phyloP scores from a whole-genome alignment of 2,797 vertebrate species.

The Lates japonicus region DNA sequence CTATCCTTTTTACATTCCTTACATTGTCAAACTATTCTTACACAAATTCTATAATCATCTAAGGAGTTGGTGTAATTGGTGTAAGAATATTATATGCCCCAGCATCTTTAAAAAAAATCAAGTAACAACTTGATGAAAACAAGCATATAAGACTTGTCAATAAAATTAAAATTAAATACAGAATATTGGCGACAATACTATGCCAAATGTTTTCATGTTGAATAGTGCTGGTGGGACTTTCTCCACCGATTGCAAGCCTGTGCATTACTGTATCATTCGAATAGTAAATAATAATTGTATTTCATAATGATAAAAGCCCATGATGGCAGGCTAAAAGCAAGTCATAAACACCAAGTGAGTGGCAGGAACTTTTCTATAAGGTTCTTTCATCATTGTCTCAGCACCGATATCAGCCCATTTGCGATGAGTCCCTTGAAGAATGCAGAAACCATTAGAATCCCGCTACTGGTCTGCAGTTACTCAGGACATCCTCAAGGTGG shows the following conservation, averaged over 20 bases:
- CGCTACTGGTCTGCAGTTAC: slow-evolving; percentile 81
- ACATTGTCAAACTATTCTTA: slow-evolving; percentile 71
- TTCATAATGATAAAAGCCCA: slow-evolving; percentile 59
- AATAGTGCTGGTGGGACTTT: slow-evolving; percentile 71
- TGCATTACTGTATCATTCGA: slow-evolving; percentile 63
- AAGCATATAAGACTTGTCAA: slow-evolving; percentile 80
- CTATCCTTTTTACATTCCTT: slow-evolving; percentile 76
- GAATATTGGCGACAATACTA: slow-evolving; percentile 62
- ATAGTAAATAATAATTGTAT: slow-evolving; percentile 62
- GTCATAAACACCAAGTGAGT: slow-evolving; percentile 52
- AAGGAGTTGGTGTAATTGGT: slow-evolving; percentile 63
- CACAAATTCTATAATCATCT: slow-evolving; percentile 63
- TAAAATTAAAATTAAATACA: slow-evolving; percentile 85
- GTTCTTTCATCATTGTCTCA: slow-evolving; percentile 65
- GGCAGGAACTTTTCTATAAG: slow-evolving; percentile 61
- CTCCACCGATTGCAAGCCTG: slow-evolving; percentile 66
- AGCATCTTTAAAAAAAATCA: slow-evolving; percentile 64
- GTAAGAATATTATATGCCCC: slow-evolving; percentile 68
- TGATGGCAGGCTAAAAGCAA: slow-evolving; percentile 46
- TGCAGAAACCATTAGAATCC: slow-evolving; percentile 82
- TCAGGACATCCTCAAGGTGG: slow-evolving; percentile 70
- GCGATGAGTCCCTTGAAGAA: slow-evolving; percentile 46
- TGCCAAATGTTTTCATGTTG: slow-evolving; percentile 67
- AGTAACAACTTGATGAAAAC: slow-evolving; percentile 69
- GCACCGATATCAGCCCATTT: slow-evolving; percentile 56